These are phyloP conservation scores for Cepphus grylle DNA, from an alignment of 2,113 vertebrate species.

Conservation along the genomic window DNA sequence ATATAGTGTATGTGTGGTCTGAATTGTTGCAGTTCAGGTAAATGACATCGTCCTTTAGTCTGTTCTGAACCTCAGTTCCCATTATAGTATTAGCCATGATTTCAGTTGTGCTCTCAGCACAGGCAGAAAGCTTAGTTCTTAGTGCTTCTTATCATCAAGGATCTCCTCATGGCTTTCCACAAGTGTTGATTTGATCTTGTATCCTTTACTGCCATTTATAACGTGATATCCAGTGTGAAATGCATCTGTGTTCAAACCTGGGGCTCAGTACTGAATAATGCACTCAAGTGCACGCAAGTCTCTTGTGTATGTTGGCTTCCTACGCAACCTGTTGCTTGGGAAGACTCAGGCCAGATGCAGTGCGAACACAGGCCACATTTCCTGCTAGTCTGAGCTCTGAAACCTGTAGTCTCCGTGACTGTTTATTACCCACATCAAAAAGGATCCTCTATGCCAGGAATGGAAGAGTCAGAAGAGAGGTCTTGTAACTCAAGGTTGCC, in stretches of 20 bases:
- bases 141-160: background rate
- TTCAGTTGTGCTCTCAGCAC: background rate
- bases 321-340: background rate
- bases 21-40: background rate
- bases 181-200: background rate
- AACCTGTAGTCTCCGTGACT: background rate
- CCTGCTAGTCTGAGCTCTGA: background rate
- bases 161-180: background rate
- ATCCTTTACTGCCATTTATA: background rate
- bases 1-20: background rate
- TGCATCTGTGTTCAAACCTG: background rate
- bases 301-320: background rate
- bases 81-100: background rate
- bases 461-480: background rate
- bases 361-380: fast-evolving
- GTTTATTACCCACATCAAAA: too few species aligned
- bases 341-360: background rate
- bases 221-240: background rate
- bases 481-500: background rate
- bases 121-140: background rate
- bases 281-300: too few species aligned
- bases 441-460: background rate
- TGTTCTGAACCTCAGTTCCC: background rate
- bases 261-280: background rate
- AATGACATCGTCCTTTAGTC: background rate